Conservation (phyloP, 2,888 invertebrate species). For the Penaeus monodon region DNA sequence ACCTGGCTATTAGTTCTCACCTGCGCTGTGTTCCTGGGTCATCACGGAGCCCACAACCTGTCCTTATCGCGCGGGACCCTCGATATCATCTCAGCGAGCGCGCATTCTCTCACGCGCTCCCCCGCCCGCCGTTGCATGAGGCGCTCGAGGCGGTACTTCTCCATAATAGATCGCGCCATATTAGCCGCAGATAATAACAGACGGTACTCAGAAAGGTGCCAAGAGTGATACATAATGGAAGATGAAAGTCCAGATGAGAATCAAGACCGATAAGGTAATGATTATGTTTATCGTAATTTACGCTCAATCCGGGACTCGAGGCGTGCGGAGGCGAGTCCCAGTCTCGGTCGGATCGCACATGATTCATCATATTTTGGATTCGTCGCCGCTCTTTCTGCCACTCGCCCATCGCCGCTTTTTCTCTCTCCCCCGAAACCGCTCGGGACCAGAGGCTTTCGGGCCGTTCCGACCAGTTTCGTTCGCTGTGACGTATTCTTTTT, state of each 20-base stretch:
- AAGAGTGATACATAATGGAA: slow-evolving; percentile 26
- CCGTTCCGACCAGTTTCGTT: not conserved
- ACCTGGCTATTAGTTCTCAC: slow-evolving; percentile 49
- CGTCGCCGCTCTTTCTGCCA: not conserved
- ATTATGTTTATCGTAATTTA: slow-evolving; percentile 42
- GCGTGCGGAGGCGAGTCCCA: no score
- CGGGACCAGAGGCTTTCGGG: not conserved
- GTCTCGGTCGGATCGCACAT: not conserved
- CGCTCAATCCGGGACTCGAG: slow-evolving; percentile 1
- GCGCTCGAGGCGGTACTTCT: slow-evolving; percentile 2
- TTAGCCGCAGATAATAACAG: slow-evolving; percentile 40
- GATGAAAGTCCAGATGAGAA: slow-evolving; percentile 33
- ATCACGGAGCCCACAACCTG: slow-evolving; percentile 33
- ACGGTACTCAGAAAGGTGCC: slow-evolving; percentile 31
- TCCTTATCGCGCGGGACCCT: slow-evolving; percentile 33
- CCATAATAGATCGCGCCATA: slow-evolving; percentile 38
- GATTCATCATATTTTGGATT: slow-evolving; percentile 2
- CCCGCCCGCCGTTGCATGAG: slow-evolving; percentile 7
- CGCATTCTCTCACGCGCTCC: slow-evolving; percentile 40
- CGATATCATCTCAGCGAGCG: slow-evolving; percentile 36
- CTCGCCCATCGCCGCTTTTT: not conserved
- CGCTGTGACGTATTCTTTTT: not conserved
- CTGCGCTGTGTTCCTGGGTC: slow-evolving; percentile 25
- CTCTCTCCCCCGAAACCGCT: not conserved
- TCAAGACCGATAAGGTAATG: slow-evolving; percentile 41